A percentile compares a stretch with the other conserved stretches of the same genome.
These are phyloP conservation scores for Chromobotia macracanthus DNA, from an alignment of 2,797 vertebrate species.

Conservation along the genomic window DNA sequence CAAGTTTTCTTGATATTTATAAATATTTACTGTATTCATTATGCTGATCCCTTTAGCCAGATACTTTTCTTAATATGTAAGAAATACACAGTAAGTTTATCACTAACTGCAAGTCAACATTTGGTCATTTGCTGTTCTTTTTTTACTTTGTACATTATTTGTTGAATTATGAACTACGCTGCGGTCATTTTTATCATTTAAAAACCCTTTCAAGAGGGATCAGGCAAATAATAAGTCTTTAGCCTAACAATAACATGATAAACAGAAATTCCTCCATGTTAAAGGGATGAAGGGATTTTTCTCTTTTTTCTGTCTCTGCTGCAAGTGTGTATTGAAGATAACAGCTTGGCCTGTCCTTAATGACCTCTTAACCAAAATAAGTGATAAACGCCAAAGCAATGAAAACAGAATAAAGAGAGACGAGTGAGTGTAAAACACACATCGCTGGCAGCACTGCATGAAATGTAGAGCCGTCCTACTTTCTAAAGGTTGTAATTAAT, in stretches of 20 bases:
- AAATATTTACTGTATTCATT: no score
- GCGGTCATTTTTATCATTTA: background rate
- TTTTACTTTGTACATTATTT: background rate
- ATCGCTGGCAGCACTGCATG: constrained; percentile 26
- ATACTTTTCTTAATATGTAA: no score
- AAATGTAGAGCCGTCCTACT: constrained; percentile 39
- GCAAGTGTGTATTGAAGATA: background rate
- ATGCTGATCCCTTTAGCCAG: no score
- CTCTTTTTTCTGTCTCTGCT: background rate
- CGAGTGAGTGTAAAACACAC: no score
- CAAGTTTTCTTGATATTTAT: no score
- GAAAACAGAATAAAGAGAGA: background rate
- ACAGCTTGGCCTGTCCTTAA: background rate
- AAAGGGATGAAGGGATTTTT: constrained; percentile 2
- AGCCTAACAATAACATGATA: background rate
- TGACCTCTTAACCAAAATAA: background rate
- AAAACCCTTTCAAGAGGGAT: constrained; percentile 6
- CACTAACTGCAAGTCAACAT: no score
- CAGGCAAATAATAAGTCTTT: background rate
- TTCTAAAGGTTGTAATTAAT: constrained; percentile 59
- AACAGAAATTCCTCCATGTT: background rate
- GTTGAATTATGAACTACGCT: background rate
- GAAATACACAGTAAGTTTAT: no score
- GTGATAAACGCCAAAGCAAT: background rate
- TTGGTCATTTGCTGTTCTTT: background rate